Conservation (phyloP, 2,888 invertebrate species). For the Mallateleia sp. region DNA sequence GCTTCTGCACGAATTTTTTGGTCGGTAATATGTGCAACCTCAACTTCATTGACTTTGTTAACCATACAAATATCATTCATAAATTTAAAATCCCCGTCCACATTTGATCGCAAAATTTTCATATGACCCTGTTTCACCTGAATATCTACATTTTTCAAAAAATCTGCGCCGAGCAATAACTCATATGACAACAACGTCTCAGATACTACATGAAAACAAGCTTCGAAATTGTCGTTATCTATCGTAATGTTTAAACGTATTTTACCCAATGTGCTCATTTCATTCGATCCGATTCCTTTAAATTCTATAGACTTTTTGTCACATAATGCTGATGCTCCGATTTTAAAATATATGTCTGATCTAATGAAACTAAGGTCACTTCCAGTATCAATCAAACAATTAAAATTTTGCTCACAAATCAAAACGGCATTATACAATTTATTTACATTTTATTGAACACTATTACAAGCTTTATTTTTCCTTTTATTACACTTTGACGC, state of each 20-base stretch:
- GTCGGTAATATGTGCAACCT: too few relatives aligned
- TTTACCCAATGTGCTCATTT: slow-evolving; percentile 58
- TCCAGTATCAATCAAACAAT: slow-evolving; percentile 56
- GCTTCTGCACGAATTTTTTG: background rate
- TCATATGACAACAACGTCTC: slow-evolving; percentile 39
- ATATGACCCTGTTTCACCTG: background rate
- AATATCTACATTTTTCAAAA: slow-evolving; percentile 55
- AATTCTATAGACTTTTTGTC: slow-evolving; percentile 51
- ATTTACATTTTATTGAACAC: background rate
- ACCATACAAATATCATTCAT: background rate
- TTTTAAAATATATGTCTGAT: slow-evolving; percentile 30
- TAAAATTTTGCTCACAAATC: slow-evolving; percentile 19
- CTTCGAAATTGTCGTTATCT: slow-evolving; percentile 53
- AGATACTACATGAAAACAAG: slow-evolving; percentile 67
- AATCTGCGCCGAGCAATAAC: slow-evolving; percentile 72
- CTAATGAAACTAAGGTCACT: slow-evolving; percentile 71
- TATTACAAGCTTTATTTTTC: background rate
- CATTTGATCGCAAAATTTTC: too few relatives aligned
- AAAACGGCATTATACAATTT: background rate
- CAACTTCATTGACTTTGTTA: background rate
- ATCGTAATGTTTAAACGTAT: slow-evolving; percentile 30
- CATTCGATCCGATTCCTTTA: slow-evolving; percentile 55
- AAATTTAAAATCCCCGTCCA: background rate
- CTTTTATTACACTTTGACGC: background rate
- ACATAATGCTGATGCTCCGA: too few relatives aligned